Conservation (phyloP, 2,888 invertebrate species). For the Lepidocyrtoides sp. region DNA sequence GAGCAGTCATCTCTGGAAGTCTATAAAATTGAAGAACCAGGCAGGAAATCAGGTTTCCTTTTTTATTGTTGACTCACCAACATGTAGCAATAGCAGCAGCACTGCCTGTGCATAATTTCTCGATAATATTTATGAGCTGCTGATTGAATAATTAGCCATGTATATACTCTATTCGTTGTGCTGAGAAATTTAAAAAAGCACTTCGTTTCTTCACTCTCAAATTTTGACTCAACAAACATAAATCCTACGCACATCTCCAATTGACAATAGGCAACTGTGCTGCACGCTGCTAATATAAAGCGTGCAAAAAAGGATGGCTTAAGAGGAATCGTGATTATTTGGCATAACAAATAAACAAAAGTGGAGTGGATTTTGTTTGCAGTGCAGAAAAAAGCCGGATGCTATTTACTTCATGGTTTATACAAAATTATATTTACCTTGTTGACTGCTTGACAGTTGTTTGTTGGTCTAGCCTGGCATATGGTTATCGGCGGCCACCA, state of each 20-base stretch:
- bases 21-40: not conserved
- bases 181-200: not conserved
- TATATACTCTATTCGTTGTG: not conserved
- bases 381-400: slow-evolving; percentile 49
- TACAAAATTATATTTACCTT: slow-evolving; percentile 44
- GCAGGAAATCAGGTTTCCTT: slow-evolving; percentile 63
- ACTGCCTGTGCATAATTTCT: slow-evolving; percentile 37
- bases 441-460: slow-evolving; percentile 73
- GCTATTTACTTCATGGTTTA: not conserved
- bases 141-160: slow-evolving; percentile 71
- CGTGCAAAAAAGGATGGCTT: slow-evolving; percentile 8
- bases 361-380: slow-evolving; percentile 46
- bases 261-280: slow-evolving; percentile 6
- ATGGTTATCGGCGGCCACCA: not conserved
- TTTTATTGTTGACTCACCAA: not conserved
- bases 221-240: not conserved
- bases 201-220: not conserved
- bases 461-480: too few relatives aligned
- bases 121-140: slow-evolving; percentile 57
- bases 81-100: not conserved
- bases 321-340: slow-evolving; percentile 57
- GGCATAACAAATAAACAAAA: slow-evolving; percentile 49
- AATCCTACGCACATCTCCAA: not conserved
- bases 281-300: not conserved
- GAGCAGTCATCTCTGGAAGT: not conserved